phyloP scores from a whole-genome alignment of 2,113 vertebrate species.

The Leuciscus idus region DNA sequence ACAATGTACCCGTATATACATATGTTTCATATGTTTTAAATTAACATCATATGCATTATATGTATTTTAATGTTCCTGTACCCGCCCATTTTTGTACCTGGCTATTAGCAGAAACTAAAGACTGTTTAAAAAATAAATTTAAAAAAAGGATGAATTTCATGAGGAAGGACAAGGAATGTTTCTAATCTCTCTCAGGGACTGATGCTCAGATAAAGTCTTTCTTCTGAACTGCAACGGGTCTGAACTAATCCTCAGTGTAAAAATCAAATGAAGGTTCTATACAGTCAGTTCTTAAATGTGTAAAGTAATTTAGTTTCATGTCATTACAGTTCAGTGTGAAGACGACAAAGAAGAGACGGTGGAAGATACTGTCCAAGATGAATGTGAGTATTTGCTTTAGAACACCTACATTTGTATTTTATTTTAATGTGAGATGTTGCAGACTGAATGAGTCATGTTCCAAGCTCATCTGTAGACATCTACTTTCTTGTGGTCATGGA shows the following conservation, averaged over 20 bases:
- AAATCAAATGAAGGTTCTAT: not conserved
- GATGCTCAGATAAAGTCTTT: slow-evolving; percentile 5
- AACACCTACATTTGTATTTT: not conserved
- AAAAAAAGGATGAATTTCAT: too few species aligned
- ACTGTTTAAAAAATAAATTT: too few species aligned
- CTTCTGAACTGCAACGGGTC: not conserved
- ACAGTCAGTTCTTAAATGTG: not conserved
- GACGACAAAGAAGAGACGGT: not conserved
- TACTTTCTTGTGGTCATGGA: not conserved
- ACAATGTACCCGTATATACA: not conserved
- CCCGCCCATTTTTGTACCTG: too few species aligned
- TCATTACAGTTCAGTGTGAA: slow-evolving; percentile 31
- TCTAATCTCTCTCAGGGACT: not conserved
- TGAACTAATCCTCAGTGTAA: not conserved
- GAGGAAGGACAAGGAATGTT: not conserved
- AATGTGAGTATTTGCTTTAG: slow-evolving; percentile 28
- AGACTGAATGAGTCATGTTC: not conserved
- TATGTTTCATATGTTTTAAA: too few species aligned
- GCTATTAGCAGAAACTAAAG: too few species aligned
- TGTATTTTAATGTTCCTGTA: too few species aligned
- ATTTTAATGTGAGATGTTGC: not conserved
- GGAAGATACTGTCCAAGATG: too few species aligned
- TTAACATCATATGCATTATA: too few species aligned
- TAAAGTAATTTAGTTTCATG: not conserved
- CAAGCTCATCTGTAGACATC: too few species aligned